Evolutionary conservation across 2,888 invertebrate species (phyloP).

Genomic region (Cryptus armator): DNA sequence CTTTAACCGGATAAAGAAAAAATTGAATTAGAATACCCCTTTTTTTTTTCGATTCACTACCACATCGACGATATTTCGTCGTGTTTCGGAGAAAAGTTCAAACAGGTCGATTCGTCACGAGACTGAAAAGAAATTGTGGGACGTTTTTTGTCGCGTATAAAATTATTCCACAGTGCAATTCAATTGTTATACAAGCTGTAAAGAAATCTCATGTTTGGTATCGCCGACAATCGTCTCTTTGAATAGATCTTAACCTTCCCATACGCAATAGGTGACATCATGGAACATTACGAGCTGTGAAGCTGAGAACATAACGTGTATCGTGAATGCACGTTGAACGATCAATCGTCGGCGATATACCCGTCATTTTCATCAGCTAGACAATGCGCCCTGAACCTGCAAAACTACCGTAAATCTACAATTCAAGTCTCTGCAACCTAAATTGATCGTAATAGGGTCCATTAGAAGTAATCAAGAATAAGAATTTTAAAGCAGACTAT

Average conservation of each 20-base stretch:
- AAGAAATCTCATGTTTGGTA: not conserved
- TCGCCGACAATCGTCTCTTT: not conserved
- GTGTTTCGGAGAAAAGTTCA: not conserved
- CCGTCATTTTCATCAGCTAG: not conserved
- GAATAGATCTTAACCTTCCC: not conserved
- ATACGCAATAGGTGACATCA: conserved; percentile 26
- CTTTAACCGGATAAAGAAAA: too few relatives aligned
- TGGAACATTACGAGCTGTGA: not conserved
- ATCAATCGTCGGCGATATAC: not conserved
- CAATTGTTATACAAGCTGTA: not conserved
- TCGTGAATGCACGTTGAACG: not conserved
- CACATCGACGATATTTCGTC: not conserved
- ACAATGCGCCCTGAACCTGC: not conserved
- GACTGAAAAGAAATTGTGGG: not conserved
- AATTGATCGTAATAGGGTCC: conserved; percentile 19
- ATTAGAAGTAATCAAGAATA: conserved; percentile 7
- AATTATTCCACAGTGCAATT: not conserved
- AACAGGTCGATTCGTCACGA: not conserved
- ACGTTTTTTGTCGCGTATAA: not conserved
- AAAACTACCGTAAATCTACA: not conserved
- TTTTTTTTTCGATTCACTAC: not conserved
- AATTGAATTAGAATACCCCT: too few relatives aligned
- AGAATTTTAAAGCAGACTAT: conserved; percentile 15
- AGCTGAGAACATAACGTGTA: not conserved
- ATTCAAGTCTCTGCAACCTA: not conserved